These are phyloP conservation scores for Ennomos quercinarius DNA, from an alignment of 2,888 invertebrate species.

Conservation along the genomic window DNA sequence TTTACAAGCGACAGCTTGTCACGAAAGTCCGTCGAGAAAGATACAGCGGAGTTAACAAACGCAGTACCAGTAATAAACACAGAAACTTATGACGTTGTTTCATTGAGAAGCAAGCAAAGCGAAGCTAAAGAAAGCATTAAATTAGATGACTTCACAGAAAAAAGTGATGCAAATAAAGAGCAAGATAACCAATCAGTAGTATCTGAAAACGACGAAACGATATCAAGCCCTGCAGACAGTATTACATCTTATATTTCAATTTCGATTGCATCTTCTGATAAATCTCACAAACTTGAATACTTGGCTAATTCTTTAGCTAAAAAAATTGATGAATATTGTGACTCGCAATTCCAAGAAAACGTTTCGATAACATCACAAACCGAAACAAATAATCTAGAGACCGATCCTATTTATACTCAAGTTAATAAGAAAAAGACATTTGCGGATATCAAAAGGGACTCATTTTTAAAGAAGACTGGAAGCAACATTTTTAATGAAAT, in stretches of 20 bases:
- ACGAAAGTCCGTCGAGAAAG: slow-evolving; percentile 62
- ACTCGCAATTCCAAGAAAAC: slow-evolving; percentile 75
- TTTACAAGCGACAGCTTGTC: slow-evolving; percentile 77
- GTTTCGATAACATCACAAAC: slow-evolving; percentile 60
- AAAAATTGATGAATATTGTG: slow-evolving; percentile 83
- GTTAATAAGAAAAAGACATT: slow-evolving; percentile 84
- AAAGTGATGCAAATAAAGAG: slow-evolving; percentile 50
- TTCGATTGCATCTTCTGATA: slow-evolving; percentile 81
- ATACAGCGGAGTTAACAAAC: slow-evolving; percentile 54
- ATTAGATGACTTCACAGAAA: slow-evolving; percentile 29
- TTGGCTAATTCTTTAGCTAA: slow-evolving; percentile 81
- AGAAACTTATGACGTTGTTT: slow-evolving; percentile 64
- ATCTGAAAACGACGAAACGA: slow-evolving; percentile 80
- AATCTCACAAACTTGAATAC: slow-evolving; percentile 80
- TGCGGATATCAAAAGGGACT: slow-evolving; percentile 77
- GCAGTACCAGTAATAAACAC: slow-evolving; percentile 47
- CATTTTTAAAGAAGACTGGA: slow-evolving; percentile 68
- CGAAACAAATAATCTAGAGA: slow-evolving; percentile 61
- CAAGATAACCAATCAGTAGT: slow-evolving; percentile 68
- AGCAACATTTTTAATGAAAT: slow-evolving; percentile 65
- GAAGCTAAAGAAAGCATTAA: slow-evolving; percentile 46
- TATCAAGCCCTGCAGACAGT: slow-evolving; percentile 79
- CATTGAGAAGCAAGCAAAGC: slow-evolving; percentile 56
- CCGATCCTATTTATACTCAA: slow-evolving; percentile 75
- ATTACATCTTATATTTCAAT: slow-evolving; percentile 83